Conservation (phyloP, 2,113 vertebrate species). For the Scalopus aquaticus region DNA sequence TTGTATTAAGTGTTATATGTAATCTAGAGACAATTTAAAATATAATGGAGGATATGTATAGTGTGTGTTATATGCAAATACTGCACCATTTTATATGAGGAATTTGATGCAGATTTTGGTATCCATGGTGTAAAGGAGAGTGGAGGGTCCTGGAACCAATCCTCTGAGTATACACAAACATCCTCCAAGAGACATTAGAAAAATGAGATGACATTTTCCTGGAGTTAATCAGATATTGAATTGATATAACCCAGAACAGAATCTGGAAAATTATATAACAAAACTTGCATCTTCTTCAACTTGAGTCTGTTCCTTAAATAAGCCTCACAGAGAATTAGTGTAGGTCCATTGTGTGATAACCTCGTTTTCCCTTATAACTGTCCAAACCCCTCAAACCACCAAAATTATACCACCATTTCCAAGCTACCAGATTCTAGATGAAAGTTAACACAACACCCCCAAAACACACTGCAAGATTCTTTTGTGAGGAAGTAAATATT, state of each 20-base stretch:
- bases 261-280: not conserved
- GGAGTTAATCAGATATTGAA: not conserved
- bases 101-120: not conserved
- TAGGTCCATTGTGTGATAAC: not conserved
- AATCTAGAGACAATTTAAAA: not conserved
- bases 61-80: not conserved
- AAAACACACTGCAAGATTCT: not conserved
- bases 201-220: slow-evolving; percentile 32
- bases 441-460: slow-evolving; percentile 29
- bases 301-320: not conserved
- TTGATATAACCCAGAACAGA: not conserved
- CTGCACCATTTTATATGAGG: not conserved
- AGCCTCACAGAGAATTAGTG: not conserved
- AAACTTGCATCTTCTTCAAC: not conserved
- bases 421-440: not conserved
- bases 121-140: too few relatives aligned
- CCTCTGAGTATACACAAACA: not conserved
- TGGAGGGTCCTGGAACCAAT: not conserved
- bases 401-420: not conserved
- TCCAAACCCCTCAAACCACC: not conserved
- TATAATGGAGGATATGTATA: not conserved
- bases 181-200: not conserved
- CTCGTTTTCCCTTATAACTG: not conserved
- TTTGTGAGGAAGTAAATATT: slow-evolving; percentile 16
- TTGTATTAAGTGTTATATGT: not conserved